Conservation (phyloP, 2,797 vertebrate genomes). For the Semaprochilodus insignis region DNA sequence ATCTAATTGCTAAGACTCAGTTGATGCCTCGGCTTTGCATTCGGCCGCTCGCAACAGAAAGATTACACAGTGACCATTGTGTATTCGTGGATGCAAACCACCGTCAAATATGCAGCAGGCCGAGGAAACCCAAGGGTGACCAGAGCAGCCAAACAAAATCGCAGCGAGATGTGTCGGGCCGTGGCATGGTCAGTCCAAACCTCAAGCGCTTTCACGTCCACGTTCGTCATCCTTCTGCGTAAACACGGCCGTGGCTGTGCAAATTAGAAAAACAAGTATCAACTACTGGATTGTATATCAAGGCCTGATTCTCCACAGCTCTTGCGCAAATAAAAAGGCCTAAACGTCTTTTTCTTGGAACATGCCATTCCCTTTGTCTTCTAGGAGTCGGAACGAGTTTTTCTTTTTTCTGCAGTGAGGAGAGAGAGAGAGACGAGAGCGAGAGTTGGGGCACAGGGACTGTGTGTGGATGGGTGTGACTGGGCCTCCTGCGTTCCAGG, state of each 20-base stretch:
- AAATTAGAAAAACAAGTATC: conserved; percentile 57
- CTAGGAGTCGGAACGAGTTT: background rate
- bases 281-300: conserved; percentile 45
- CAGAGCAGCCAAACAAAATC: conserved; percentile 53
- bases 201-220: conserved; percentile 48
- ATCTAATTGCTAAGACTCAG: conserved; percentile 33
- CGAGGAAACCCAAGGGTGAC: conserved; percentile 54
- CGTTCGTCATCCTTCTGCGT: conserved; percentile 41
- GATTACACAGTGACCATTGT: conserved; percentile 53
- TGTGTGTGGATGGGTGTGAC: conserved; percentile 82
- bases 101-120: conserved; percentile 54
- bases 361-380: conserved; percentile 41
- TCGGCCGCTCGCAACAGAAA: conserved; percentile 31
- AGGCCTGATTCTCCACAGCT: conserved; percentile 45
- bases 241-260: conserved; percentile 50
- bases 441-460: conserved; percentile 45
- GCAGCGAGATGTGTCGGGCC: conserved; percentile 50
- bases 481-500: conserved; percentile 74
- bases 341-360: conserved; percentile 60
- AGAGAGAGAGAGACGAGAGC: conserved; percentile 17
- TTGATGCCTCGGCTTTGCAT: conserved; percentile 1
- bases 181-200: conserved; percentile 46
- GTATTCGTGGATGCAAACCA: conserved; percentile 55
- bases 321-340: conserved; percentile 52
- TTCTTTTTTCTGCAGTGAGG: too few species aligned